Conservation (phyloP, 2,888 invertebrate species). For the Xestia xanthographa region DNA sequence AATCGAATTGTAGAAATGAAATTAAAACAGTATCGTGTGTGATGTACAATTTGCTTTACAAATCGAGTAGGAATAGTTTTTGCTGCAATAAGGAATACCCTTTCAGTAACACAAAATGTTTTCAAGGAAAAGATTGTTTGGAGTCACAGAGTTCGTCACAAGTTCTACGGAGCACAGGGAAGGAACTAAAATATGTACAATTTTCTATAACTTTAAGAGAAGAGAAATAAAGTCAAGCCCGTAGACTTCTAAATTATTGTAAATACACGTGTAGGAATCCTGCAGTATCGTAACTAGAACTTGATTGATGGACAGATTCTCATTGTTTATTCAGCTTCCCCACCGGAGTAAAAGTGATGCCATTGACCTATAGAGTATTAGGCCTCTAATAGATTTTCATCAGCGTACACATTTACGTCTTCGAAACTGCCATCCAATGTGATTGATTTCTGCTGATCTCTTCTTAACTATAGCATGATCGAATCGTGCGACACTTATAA, state of each 20-base stretch:
- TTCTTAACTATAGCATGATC: slow-evolving; percentile 19
- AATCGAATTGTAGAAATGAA: slow-evolving; percentile 21
- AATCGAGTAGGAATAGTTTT: slow-evolving; percentile 31
- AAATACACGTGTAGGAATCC: slow-evolving; percentile 10
- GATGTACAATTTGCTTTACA: slow-evolving; percentile 18
- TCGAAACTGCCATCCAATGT: not conserved
- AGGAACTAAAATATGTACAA: not conserved
- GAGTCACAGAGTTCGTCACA: too few species aligned
- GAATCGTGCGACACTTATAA: slow-evolving; percentile 45
- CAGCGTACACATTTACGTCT: not conserved
- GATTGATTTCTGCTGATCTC: slow-evolving; percentile 31
- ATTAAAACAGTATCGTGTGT: slow-evolving; percentile 19
- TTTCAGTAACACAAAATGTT: slow-evolving; percentile 1
- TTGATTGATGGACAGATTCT: slow-evolving; percentile 28
- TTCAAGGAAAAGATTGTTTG: not conserved
- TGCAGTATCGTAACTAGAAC: slow-evolving; percentile 3
- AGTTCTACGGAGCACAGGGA: not conserved
- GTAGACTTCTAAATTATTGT: not conserved
- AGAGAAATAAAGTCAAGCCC: not conserved
- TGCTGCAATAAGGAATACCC: not conserved
- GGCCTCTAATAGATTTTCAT: slow-evolving; percentile 27
- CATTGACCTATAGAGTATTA: not conserved
- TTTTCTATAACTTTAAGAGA: not conserved
- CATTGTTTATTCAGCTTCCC: slow-evolving; percentile 27
- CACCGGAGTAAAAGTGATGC: slow-evolving; percentile 1